Conservation (phyloP, 1,140 invertebrate species). For the Procambarus virginalis region DNA sequence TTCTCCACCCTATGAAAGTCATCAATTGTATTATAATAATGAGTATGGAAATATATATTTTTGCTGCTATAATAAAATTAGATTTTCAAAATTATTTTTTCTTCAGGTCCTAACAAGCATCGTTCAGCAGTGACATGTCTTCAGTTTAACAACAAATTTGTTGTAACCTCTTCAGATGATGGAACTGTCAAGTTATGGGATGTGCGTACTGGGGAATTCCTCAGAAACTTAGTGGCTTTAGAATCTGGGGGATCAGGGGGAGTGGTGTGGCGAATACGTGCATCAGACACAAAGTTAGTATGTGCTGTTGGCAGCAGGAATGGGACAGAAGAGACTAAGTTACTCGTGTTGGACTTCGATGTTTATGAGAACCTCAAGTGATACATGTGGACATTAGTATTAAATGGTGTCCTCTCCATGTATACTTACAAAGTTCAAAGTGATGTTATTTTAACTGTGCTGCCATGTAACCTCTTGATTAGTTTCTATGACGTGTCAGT, state of each 20-base stretch:
- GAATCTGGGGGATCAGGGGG: conserved; percentile 97
- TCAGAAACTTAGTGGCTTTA: conserved; percentile 42
- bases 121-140: conserved; percentile 98
- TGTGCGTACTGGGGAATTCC: conserved; percentile 84
- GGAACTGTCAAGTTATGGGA: conserved; percentile 99
- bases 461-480: conserved; percentile 56
- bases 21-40: no score
- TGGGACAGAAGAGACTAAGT: conserved; percentile 97
- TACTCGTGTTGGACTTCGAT: conserved; percentile 97
- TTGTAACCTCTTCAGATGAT: conserved; percentile 95
- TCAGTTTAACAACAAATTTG: conserved; percentile 97
- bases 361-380: conserved; percentile 74
- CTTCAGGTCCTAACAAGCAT: conserved; percentile 92
- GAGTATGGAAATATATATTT: no score
- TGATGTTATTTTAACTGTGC: conserved; percentile 58
- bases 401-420: conserved; percentile 36
- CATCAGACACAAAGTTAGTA: conserved; percentile 96
- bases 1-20: no score
- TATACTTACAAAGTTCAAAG: conserved; percentile 65
- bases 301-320: conserved; percentile 96
- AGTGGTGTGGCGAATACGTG: conserved; percentile 97
- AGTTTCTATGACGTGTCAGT: conserved; percentile 58
- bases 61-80: not conserved
- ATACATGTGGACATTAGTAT: conserved; percentile 62
- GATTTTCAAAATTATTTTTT: not conserved